Evolutionary conservation across 2,113 vertebrate genomes (phyloP).

Genomic region (Calyptomena viridis): DNA sequence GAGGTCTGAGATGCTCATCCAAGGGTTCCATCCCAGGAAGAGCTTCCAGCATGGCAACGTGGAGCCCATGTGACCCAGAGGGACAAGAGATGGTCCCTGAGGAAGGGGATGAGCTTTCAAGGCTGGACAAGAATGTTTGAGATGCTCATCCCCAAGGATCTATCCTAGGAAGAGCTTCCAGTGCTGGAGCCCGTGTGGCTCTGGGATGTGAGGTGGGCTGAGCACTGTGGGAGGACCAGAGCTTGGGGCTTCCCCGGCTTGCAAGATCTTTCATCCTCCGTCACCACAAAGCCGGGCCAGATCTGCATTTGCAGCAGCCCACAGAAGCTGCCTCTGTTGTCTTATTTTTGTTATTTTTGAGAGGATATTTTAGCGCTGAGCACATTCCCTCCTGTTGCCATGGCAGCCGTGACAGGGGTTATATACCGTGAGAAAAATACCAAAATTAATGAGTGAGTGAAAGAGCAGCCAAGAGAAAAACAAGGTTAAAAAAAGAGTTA

Average conservation of each 20-base stretch:
- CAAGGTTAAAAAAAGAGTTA: slow-evolving; percentile 82
- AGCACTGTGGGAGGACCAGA: neutral
- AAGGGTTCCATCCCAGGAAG: neutral
- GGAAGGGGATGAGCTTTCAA: neutral
- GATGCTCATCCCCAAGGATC: neutral
- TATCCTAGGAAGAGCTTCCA: neutral
- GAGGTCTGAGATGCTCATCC: neutral
- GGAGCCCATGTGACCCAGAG: neutral
- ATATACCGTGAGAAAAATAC: slow-evolving; percentile 86
- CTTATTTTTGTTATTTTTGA: slow-evolving; percentile 86
- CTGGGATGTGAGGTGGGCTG: neutral
- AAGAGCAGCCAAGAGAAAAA: slow-evolving; percentile 80
- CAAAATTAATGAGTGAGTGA: slow-evolving; percentile 85
- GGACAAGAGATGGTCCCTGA: neutral
- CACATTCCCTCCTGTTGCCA: slow-evolving; percentile 83
- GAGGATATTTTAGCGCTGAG: slow-evolving; percentile 82
- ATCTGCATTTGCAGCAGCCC: slow-evolving; percentile 56
- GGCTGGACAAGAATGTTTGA: accelerated
- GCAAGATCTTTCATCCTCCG: slow-evolving; percentile 21
- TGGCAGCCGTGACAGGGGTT: slow-evolving; percentile 84
- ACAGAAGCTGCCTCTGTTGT: slow-evolving; percentile 73
- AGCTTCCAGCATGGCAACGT: neutral
- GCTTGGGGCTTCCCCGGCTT: slow-evolving; percentile 18
- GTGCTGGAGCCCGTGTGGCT: accelerated
- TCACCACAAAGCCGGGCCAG: slow-evolving; percentile 27